Conservation (phyloP, 2,797 vertebrate species). For the Malurus splendens region DNA sequence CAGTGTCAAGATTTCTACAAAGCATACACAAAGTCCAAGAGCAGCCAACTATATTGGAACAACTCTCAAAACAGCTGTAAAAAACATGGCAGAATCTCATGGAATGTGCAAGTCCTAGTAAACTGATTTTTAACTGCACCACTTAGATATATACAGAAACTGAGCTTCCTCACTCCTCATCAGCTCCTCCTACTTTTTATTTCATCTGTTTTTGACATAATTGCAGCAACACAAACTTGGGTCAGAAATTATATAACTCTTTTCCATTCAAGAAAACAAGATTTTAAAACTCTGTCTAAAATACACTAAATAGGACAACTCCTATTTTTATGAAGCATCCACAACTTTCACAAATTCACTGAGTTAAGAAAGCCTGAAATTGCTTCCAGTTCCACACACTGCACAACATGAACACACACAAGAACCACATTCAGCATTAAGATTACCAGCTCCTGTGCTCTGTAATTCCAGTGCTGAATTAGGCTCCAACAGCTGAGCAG, state of each 20-base stretch:
- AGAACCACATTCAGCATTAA: conserved; percentile 40
- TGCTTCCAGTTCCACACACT: conserved; percentile 55
- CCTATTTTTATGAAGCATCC: conserved; percentile 56
- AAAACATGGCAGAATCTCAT: not conserved
- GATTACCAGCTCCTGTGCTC: conserved; percentile 31
- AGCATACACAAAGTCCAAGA: not conserved
- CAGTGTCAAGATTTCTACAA: not conserved
- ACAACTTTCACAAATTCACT: conserved; percentile 36
- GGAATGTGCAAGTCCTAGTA: conserved; percentile 9
- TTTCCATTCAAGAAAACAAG: not conserved
- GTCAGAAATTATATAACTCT: conserved; percentile 18
- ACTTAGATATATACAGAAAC: conserved; percentile 8
- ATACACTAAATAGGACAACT: conserved; percentile 11
- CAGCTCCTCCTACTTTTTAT: not conserved
- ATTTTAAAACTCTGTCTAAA: conserved; percentile 18
- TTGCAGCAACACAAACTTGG: not conserved
- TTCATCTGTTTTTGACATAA: not conserved
- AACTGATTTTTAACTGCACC: not conserved
- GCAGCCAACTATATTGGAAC: not conserved
- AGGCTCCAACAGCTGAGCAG: conserved; percentile 21
- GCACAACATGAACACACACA: conserved; percentile 45
- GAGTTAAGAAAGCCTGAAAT: conserved; percentile 49
- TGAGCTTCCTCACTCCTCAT: not conserved
- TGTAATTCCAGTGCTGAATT: conserved; percentile 40
- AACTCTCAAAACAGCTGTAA: not conserved